Evolutionary conservation across 2,888 invertebrate genomes (phyloP).

Genomic region (Phlogophora meticulosa): DNA sequence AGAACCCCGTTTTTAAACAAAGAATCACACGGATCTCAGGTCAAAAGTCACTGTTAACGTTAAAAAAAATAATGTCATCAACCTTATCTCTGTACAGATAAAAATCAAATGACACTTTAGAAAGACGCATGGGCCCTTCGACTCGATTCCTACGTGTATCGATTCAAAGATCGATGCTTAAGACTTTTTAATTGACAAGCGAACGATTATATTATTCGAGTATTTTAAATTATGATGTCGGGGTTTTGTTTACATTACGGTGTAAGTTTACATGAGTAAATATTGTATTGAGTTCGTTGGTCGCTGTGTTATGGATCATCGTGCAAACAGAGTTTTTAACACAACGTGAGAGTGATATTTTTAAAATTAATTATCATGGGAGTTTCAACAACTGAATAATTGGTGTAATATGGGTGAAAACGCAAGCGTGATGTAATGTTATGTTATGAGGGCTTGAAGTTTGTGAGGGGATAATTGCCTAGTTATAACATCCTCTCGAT

Average conservation of each 20-base stretch:
- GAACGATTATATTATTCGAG: slow-evolving; percentile 70
- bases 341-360: slow-evolving; percentile 27
- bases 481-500: too few species aligned
- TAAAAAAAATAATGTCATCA: slow-evolving; percentile 78
- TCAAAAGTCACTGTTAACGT: slow-evolving; percentile 73
- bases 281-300: slow-evolving; percentile 35
- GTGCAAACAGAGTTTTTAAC: slow-evolving; percentile 25
- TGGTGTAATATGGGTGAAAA: too few species aligned
- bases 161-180: slow-evolving; percentile 79
- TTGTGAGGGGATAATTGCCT: too few species aligned
- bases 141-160: slow-evolving; percentile 77
- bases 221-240: slow-evolving; percentile 58
- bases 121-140: slow-evolving; percentile 80
- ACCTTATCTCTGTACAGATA: slow-evolving; percentile 78
- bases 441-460: too few species aligned
- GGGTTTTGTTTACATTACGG: slow-evolving; percentile 55
- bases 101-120: slow-evolving; percentile 81
- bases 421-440: too few species aligned
- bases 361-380: not conserved
- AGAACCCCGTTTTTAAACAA: slow-evolving; percentile 49
- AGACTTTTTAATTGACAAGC: slow-evolving; percentile 79
- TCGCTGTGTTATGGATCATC: slow-evolving; percentile 22
- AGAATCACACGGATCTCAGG: slow-evolving; percentile 51
- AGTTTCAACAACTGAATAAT: too few species aligned
- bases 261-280: slow-evolving; percentile 53